phyloP scores from a whole-genome alignment of 2,888 invertebrate species.

The Nebria brevicollis region DNA sequence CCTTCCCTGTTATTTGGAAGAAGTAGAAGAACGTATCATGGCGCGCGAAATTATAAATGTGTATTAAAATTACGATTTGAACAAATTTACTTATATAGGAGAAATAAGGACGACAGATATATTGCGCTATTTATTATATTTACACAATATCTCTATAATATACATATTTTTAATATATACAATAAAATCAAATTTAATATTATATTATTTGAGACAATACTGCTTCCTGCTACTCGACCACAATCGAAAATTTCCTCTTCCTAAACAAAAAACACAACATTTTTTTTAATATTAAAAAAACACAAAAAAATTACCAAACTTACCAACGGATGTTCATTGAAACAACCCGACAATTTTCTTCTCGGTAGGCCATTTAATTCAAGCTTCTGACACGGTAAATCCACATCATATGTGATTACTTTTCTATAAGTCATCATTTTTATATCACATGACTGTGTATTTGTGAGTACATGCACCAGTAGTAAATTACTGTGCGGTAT shows the following conservation, averaged over 20 bases:
- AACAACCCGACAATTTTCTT: constrained; percentile 78
- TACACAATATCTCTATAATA: constrained; percentile 16
- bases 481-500: constrained; percentile 82
- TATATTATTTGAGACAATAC: constrained; percentile 30
- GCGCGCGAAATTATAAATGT: no score
- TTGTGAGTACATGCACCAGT: constrained; percentile 75
- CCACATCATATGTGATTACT: constrained; percentile 64
- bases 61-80: no score
- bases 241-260: constrained; percentile 65
- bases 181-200: constrained; percentile 26
- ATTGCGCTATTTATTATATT: background rate
- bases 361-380: constrained; percentile 75
- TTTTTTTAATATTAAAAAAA: constrained; percentile 27
- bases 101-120: no score
- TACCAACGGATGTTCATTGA: constrained; percentile 78
- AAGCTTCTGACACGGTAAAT: constrained; percentile 80
- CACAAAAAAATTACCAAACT: constrained; percentile 49
- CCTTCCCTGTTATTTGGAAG: no score
- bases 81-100: no score
- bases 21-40: no score
- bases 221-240: constrained; percentile 55
- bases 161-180: constrained; percentile 26
- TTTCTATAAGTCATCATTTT: constrained; percentile 65
- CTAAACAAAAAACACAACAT: constrained; percentile 55
- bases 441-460: constrained; percentile 64